Evolutionary conservation across 2,113 vertebrate species (phyloP).

Genomic region (Caranx melampygus): DNA sequence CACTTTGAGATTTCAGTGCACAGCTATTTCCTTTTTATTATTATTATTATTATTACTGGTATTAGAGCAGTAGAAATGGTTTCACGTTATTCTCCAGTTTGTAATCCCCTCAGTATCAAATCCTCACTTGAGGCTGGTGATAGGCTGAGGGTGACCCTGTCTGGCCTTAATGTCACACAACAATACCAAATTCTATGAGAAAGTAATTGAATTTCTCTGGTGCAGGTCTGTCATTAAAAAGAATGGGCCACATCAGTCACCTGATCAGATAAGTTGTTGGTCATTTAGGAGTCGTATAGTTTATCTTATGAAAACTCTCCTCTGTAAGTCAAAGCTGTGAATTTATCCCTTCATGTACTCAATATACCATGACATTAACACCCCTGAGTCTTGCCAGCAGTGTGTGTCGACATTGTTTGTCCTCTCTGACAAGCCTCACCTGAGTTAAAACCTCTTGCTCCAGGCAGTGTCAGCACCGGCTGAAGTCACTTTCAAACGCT

Average conservation of each 20-base stretch:
- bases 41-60: constrained; percentile 16
- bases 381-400: too few species aligned
- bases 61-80: constrained; percentile 40
- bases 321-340: not conserved
- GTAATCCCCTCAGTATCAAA: constrained; percentile 53
- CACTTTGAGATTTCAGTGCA: constrained; percentile 50
- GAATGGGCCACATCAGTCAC: not conserved
- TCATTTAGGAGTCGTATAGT: not conserved
- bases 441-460: too few species aligned
- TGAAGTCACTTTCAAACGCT: not conserved
- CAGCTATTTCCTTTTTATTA: constrained; percentile 42
- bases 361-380: too few species aligned
- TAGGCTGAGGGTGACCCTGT: constrained; percentile 10
- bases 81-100: constrained; percentile 35
- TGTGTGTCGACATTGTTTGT: too few species aligned
- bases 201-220: constrained; percentile 22
- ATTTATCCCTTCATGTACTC: not conserved
- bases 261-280: not conserved
- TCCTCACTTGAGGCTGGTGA: constrained; percentile 37
- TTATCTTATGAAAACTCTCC: not conserved
- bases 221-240: constrained; percentile 1
- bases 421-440: too few species aligned
- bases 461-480: not conserved
- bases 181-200: constrained; percentile 32
- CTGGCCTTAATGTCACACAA: constrained; percentile 30